Evolutionary conservation across 1,140 invertebrate genomes (phyloP), one percentile per base, ranked within the genome.

Genomic region (Solenopsis fugax): DNA sequence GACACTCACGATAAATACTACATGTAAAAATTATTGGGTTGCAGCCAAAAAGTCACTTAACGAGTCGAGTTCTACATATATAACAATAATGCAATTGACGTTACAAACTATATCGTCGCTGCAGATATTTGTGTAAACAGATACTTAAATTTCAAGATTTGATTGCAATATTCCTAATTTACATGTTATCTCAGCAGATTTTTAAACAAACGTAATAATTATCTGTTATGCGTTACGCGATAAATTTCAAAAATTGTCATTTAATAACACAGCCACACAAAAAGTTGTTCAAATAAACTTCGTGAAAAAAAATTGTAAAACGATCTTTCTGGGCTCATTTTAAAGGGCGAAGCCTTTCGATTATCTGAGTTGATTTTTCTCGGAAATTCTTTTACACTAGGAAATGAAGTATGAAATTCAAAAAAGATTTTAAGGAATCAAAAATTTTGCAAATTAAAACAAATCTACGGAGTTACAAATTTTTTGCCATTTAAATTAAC

Each of bases 1-100:
- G 24, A 82, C 24, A 48, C 65, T 80, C 62, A 2, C 16, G 41
- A 72, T 45, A 72, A 48, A 52, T 81, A 56, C 29, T 48, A 13
- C 4, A 56, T n/a, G n/a, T 37, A 84, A 84, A 84, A 75, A 84
- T 84, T 29, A 60, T 75, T 73, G 80, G 71, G 50, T 60, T 24
- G 24, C 24, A 37, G 80, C 67, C 69, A 84, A 60, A 84, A 75
- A 84, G 41, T 48, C 69, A 84, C 69, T 84, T 84, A 75, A 84
- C 56, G 1, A 60, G n/a, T 84, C 29, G 13, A 50, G 13, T 18
- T 48, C 45, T 60, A 82, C 24, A n/a, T 64, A n/a, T 13, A 34
- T 50, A 84, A 75, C 71, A 24, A 13, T 73, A 41, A 48, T 7
- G 29, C 80, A 84, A 75, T 75, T n/a, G 56, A 60, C 21, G 54